Conservation (phyloP, 2,113 vertebrate species). For the Astatotilapia flaviijosephi region DNA sequence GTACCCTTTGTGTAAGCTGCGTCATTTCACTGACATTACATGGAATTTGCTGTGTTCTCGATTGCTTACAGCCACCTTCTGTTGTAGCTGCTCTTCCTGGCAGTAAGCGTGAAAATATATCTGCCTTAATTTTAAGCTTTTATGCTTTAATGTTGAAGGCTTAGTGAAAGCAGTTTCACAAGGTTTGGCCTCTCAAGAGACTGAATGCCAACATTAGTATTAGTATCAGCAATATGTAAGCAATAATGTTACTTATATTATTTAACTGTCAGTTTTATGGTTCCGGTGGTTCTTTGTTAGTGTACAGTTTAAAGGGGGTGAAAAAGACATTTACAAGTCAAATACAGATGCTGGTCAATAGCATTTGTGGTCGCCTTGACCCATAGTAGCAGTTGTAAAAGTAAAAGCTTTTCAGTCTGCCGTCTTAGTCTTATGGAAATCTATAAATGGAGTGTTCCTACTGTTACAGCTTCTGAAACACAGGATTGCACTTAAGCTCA, state of each 20-base stretch:
- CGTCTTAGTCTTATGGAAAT: background rate
- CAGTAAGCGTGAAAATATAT: background rate
- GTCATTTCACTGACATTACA: slow-evolving; percentile 1
- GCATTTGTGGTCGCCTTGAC: background rate
- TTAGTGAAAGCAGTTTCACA: background rate
- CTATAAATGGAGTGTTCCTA: background rate
- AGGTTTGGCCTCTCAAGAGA: background rate
- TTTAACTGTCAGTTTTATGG: background rate
- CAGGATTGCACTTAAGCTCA: background rate
- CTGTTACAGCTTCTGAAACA: background rate
- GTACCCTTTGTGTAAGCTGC: slow-evolving; percentile 1
- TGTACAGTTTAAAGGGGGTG: background rate
- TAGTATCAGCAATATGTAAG: background rate
- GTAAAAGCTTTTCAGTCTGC: background rate
- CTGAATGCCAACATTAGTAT: background rate
- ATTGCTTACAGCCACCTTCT: background rate
- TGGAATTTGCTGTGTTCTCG: background rate
- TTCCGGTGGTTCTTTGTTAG: background rate
- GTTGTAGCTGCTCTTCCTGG: background rate
- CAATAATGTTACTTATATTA: background rate
- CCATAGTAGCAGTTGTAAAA: background rate
- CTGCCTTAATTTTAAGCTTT: background rate
- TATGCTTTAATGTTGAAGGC: background rate
- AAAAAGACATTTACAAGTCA: background rate
- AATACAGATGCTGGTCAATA: background rate